A percentile compares a stretch with the other conserved stretches of the same genome.
These are phyloP conservation scores for Phycodurus eques DNA, from an alignment of 2,113 vertebrate genomes.

Conservation along the genomic window DNA sequence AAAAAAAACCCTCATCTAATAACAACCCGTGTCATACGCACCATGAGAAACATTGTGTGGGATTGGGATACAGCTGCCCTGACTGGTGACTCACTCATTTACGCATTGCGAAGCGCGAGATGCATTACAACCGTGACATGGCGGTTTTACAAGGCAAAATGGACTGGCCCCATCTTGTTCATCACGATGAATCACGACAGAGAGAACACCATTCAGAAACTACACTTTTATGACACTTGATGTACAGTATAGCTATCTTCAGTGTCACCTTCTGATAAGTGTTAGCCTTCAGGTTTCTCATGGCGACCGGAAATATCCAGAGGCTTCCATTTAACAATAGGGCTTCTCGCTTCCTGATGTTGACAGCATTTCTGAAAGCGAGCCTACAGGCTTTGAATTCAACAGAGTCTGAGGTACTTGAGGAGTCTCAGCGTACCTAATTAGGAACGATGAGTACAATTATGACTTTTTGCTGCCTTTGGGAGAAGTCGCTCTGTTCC, in stretches of 20 bases:
- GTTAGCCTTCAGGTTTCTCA: conserved; percentile 26
- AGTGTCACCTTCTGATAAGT: conserved; percentile 33
- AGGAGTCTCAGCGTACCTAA: conserved; percentile 33
- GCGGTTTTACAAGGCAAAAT: background rate
- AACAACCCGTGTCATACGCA: background rate
- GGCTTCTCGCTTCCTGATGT: conserved; percentile 51
- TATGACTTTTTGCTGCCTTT: conserved; percentile 25
- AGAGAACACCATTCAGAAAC: background rate
- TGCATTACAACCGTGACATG: background rate
- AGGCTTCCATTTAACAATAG: conserved; percentile 28
- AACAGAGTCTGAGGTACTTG: background rate
- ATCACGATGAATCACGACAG: background rate
- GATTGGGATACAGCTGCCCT: background rate
- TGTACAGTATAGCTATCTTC: background rate
- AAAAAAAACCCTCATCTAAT: no score
- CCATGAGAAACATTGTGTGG: background rate
- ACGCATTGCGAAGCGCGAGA: background rate
- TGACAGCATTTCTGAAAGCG: conserved; percentile 48
- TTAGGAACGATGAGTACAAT: conserved; percentile 48
- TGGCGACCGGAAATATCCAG: conserved; percentile 27
- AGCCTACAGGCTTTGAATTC: conserved; percentile 37
- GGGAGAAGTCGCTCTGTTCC: conserved; percentile 10
- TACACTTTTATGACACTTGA: background rate
- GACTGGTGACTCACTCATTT: background rate
- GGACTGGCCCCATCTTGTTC: background rate